A percentile compares a stretch with the other conserved stretches of the same genome.
Conservation (phyloP, 2,888 invertebrate species). For the Acrobasis suavella region DNA sequence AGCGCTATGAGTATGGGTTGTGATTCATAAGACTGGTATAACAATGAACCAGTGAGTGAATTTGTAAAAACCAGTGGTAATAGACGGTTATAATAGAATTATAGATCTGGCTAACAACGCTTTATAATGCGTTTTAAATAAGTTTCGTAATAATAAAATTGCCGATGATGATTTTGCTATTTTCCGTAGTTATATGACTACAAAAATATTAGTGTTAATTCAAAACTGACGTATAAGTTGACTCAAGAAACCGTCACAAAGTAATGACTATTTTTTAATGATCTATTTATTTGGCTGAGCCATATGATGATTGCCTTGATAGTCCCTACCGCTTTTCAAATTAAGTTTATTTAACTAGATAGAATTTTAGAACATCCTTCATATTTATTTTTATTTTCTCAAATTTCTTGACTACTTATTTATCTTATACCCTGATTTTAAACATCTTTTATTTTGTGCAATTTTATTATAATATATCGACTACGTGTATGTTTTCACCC, state of each 20-base stretch:
- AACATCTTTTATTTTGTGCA: neutral
- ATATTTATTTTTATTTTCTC: neutral
- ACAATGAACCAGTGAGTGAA: neutral
- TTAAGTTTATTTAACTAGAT: neutral
- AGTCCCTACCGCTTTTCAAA: neutral
- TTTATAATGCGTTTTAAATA: too few species aligned
- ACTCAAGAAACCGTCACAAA: neutral
- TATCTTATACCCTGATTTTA: neutral
- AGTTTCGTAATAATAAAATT: too few species aligned
- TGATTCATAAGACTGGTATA: too few species aligned
- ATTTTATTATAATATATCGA: neutral
- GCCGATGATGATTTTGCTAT: too few species aligned
- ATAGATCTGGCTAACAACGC: too few species aligned
- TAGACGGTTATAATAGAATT: too few species aligned
- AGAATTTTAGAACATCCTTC: slow-evolving; percentile 2
- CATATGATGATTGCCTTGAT: slow-evolving; percentile 4
- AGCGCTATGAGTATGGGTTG: too few species aligned
- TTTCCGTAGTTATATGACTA: too few species aligned
- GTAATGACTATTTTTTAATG: slow-evolving; percentile 12
- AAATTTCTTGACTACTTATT: neutral
- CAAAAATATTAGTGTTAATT: too few species aligned
- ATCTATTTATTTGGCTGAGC: slow-evolving; percentile 10
- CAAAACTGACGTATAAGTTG: too few species aligned
- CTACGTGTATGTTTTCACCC: neutral
- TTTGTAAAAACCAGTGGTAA: slow-evolving; percentile 6